Percentiles rank a stretch among this genome's conserved stretches.
These are phyloP conservation scores for Propithecus deckenii DNA, from an alignment of 2,797 vertebrate genomes.

Conservation along the genomic window DNA sequence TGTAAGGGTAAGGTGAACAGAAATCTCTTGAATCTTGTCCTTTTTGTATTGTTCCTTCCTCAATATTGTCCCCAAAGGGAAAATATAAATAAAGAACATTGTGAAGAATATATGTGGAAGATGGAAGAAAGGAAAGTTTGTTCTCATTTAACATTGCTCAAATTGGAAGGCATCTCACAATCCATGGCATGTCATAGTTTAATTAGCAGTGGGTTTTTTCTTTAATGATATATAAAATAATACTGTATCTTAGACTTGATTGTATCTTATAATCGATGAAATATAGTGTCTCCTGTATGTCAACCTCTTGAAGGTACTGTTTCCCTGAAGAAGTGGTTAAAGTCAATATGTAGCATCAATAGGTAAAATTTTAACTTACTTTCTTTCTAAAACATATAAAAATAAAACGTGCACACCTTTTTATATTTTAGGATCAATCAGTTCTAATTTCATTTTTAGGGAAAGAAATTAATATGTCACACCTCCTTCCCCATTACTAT, in stretches of 20 bases:
- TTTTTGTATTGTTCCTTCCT: constrained; percentile 49
- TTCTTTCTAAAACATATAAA: constrained; percentile 43
- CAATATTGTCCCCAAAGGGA: constrained; percentile 27
- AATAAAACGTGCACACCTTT: background rate
- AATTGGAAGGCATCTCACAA: constrained; percentile 6
- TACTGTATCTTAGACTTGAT: background rate
- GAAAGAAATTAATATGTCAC: constrained; percentile 42
- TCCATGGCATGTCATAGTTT: background rate
- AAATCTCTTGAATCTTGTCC: constrained; percentile 42
- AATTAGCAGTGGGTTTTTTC: background rate
- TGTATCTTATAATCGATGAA: constrained; percentile 25
- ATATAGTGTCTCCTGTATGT: background rate
- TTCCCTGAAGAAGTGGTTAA: constrained; percentile 31
- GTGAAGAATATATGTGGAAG: constrained; percentile 46
- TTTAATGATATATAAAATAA: background rate
- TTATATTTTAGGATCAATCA: constrained; percentile 31
- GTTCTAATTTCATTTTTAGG: constrained; percentile 49
- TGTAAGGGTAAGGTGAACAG: constrained; percentile 18
- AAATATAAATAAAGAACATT: constrained; percentile 31
- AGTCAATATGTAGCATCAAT: constrained; percentile 16
- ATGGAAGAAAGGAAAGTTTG: constrained; percentile 42
- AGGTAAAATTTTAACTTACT: constrained; percentile 58
- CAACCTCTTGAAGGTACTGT: constrained; percentile 27
- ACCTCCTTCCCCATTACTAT: background rate
- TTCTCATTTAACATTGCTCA: constrained; percentile 32